Base-by-base conservation (phyloP, 2,888 invertebrate genomes). In the Parelbella ahira region DNA sequence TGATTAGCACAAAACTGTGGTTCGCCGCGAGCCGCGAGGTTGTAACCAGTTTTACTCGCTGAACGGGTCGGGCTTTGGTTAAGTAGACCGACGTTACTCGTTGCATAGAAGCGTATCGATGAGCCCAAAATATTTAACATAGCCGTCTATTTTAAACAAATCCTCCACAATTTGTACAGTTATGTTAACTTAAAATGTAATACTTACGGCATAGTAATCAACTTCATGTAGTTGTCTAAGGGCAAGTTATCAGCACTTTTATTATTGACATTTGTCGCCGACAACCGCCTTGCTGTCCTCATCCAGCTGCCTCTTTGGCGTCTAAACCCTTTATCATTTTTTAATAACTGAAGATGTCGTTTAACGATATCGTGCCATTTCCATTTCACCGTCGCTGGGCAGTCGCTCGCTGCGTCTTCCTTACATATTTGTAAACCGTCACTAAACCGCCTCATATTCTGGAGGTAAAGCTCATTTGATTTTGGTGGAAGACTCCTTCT, bases 301-400 rank as follows among this genome's bases (percentile, higher is more conserved):
- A 84, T 77, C 83, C 84, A 86, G 54, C 86, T 86, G 6, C 84
- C 83, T 51, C 84, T 74, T 63, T 88, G 88, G 44, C 86, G 63
- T 56, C 82, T 72, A 45, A 81, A 79, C 4, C 87, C 82, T 68
- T 84, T 88, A 44, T 88, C 88, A 54, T 60, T 83, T 68, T 81
- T 88, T 45, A 88, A 57, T 46, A 84, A 58, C 47, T 87, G 86
- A 37, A 88, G 67, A 56, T 88, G 88, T 20, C 86, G 75, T 62
- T 88, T 88, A 1, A 88, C 88, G 47, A 88, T 78, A 54, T 87
- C 87, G 47, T 88, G 86, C 88, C 88, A 88, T 61, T 84, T 88
- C 74, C 87, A 86, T 67, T 82, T 87, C 2, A 84, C 83, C 19
- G 87, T 84, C 28, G 83, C 86, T 8, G 87, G 86, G 32, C 86